phyloP scores from a whole-genome alignment of 2,888 invertebrate genomes.

The Hofmannophila pseudospretella region DNA sequence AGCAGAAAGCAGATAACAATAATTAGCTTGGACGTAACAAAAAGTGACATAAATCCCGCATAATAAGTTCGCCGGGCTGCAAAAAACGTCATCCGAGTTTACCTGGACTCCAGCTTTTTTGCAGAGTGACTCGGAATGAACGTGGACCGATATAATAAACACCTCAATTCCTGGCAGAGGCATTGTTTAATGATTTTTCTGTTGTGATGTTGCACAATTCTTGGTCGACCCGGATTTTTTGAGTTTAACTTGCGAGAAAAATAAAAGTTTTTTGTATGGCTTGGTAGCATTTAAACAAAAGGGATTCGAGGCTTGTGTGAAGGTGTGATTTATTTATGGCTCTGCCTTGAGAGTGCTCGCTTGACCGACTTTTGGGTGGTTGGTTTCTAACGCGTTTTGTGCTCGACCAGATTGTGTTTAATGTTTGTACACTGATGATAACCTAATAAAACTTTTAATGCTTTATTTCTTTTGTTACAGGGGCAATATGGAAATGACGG shows the following conservation, averaged over 20 bases:
- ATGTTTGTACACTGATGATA: conserved; percentile 33
- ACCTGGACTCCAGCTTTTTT: conserved; percentile 67
- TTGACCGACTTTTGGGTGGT: conserved; percentile 63
- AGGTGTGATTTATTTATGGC: conserved; percentile 78
- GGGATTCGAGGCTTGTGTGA: conserved; percentile 57
- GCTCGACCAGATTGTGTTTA: conserved; percentile 23
- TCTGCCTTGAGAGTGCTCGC: conserved; percentile 55
- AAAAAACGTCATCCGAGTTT: conserved; percentile 61
- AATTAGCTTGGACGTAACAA: conserved; percentile 72
- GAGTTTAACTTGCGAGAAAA: conserved; percentile 55
- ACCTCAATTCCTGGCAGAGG: conserved; percentile 74
- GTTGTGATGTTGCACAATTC: conserved; percentile 76
- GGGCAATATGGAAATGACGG: conserved; percentile 61
- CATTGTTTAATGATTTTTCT: conserved; percentile 75
- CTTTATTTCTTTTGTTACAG: conserved; percentile 64
- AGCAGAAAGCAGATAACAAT: conserved; percentile 74
- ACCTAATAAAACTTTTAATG: conserved; percentile 41
- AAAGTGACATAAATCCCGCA: conserved; percentile 77
- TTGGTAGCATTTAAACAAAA: conserved; percentile 77
- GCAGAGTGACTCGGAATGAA: conserved; percentile 55
- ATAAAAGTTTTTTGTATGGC: conserved; percentile 65
- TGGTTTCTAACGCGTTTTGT: conserved; percentile 41
- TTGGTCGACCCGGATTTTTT: conserved; percentile 56
- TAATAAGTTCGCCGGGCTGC: conserved; percentile 65
- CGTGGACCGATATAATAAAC: conserved; percentile 71